A percentile compares a stretch with the other conserved stretches of the same genome.
These are phyloP conservation scores for Colostygia pectinataria DNA, from an alignment of 2,888 invertebrate species.

Conservation along the genomic window DNA sequence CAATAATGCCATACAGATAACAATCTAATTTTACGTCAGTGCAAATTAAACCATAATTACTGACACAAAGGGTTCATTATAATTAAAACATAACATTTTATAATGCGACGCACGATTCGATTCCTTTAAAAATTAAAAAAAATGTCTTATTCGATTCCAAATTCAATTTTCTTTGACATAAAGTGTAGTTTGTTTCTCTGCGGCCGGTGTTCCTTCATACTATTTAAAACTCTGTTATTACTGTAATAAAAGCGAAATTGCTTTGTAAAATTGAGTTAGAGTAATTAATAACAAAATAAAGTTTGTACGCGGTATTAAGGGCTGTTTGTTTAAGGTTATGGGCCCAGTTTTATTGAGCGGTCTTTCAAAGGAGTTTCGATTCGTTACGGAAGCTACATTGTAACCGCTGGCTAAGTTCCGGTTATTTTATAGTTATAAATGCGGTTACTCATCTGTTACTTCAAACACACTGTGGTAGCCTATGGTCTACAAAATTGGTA, in stretches of 20 bases:
- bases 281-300: conserved; percentile 17
- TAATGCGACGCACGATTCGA: conserved; percentile 8
- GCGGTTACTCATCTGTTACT: conserved; percentile 11
- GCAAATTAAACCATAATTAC: conserved; percentile 19
- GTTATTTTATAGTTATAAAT: conserved; percentile 7
- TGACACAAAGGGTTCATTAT: conserved; percentile 9
- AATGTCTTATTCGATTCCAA: conserved; percentile 16
- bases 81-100: conserved; percentile 9
- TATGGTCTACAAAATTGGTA: not conserved
- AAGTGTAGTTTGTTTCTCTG: conserved; percentile 2
- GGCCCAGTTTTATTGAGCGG: conserved; percentile 16
- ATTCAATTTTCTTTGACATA: conserved; percentile 21
- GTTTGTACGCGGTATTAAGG: not conserved
- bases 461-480: conserved; percentile 4
- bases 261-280: not conserved
- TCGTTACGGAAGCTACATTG: conserved; percentile 22
- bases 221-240: not conserved
- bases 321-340: conserved; percentile 15
- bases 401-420: conserved; percentile 13
- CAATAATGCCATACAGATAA: conserved; percentile 57
- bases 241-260: not conserved
- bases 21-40: conserved; percentile 34
- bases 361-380: conserved; percentile 14
- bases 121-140: conserved; percentile 11
- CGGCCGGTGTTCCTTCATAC: not conserved